These are phyloP conservation scores for Macropis europaea DNA, from an alignment of 2,888 invertebrate species.

Conservation along the genomic window DNA sequence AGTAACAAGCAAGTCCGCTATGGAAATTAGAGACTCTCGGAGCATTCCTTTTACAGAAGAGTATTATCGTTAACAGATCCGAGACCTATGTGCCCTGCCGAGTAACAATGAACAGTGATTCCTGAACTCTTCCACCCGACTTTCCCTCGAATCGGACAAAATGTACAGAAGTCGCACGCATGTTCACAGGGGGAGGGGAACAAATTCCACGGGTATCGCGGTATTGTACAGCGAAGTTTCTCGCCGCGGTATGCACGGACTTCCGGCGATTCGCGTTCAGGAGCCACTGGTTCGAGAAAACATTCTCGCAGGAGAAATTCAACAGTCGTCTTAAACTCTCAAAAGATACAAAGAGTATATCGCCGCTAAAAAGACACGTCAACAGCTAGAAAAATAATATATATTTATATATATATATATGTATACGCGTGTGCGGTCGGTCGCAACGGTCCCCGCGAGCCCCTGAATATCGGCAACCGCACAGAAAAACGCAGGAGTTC, in stretches of 20 bases:
- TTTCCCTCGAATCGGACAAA: no score
- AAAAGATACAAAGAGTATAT: slow-evolving; percentile 31
- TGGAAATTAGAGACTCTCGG: slow-evolving; percentile 36
- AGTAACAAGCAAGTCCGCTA: slow-evolving; percentile 33
- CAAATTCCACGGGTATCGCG: no score
- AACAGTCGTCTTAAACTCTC: slow-evolving; percentile 39
- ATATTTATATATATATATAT: no score
- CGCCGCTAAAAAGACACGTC: slow-evolving; percentile 8
- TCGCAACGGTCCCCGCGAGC: no score
- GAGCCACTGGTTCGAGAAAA: slow-evolving; percentile 10
- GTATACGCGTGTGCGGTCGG: no score
- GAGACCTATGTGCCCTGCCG: slow-evolving; percentile 5
- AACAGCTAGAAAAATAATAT: slow-evolving; percentile 38
- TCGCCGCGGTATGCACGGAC: no score
- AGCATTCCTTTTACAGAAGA: slow-evolving; percentile 31
- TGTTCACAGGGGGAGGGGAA: no score
- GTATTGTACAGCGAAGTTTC: neutral
- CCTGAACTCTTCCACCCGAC: neutral
- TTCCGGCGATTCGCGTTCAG: slow-evolving; percentile 2
- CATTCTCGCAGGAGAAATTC: slow-evolving; percentile 20
- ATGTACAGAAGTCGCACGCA: no score
- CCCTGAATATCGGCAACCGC: no score
- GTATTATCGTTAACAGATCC: slow-evolving; percentile 38
- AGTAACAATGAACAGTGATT: slow-evolving; percentile 5
- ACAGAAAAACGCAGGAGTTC: no score